These are phyloP conservation scores for Megalopta genalis DNA, from an alignment of 1,140 invertebrate genomes.

Conservation along the genomic window DNA sequence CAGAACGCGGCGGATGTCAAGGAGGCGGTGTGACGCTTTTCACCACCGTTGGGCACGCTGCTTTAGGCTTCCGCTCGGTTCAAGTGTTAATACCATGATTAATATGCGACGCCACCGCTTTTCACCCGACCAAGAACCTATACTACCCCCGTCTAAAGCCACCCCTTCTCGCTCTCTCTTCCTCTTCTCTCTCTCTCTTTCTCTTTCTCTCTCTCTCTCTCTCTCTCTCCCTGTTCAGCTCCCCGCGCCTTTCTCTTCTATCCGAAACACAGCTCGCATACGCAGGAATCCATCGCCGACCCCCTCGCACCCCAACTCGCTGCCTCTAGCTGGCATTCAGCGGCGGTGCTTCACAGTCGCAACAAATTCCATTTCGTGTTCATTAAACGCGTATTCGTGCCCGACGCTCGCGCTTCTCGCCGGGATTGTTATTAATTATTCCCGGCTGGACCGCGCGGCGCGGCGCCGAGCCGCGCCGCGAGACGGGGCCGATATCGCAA, in stretches of 20 bases:
- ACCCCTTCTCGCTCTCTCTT: not conserved
- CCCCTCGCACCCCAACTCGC: not conserved
- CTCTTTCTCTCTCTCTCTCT: not conserved
- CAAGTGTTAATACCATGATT: slow-evolving; percentile 57
- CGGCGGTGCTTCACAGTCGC: slow-evolving; percentile 23
- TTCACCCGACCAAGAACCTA: slow-evolving; percentile 12
- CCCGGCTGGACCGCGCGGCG: slow-evolving; percentile 22
- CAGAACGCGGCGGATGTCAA: not conserved
- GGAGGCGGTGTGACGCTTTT: slow-evolving; percentile 27
- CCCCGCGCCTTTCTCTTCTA: not conserved
- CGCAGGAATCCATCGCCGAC: not conserved
- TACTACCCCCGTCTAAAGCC: not conserved
- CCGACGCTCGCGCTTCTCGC: not conserved
- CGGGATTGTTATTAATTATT: slow-evolving; percentile 57
- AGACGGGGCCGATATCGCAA: not conserved
- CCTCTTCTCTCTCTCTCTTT: not conserved
- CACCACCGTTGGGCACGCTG: slow-evolving; percentile 7
- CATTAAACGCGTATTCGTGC: slow-evolving; percentile 56
- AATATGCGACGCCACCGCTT: slow-evolving; percentile 55
- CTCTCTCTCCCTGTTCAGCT: no score
- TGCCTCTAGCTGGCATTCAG: not conserved
- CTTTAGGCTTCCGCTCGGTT: slow-evolving; percentile 36
- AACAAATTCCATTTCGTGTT: slow-evolving; percentile 56
- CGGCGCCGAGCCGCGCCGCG: not conserved
- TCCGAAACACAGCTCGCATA: slow-evolving; percentile 1